Base-by-base conservation (phyloP, 2,113 vertebrate genomes). In the Pungitius pungitius region DNA sequence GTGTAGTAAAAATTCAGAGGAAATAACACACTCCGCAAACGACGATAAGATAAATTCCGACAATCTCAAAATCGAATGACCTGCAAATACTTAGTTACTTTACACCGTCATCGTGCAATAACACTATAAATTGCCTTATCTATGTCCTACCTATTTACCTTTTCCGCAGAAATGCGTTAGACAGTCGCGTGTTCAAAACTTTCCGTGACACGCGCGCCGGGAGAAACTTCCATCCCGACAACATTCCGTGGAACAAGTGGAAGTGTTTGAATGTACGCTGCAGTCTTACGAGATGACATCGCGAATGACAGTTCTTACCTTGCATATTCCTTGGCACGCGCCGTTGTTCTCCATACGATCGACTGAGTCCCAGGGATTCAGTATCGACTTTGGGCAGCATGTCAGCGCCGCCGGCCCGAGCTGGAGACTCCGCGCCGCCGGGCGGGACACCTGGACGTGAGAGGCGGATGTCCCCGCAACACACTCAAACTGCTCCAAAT, bases 331-430 rank as follows among this genome's bases (percentile, higher is more conserved):
- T 95, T 90, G 96, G 95, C 97, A 97, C 96, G 92, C 95, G 97
- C 81, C 96, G 94, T 86, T 96, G 97, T 92, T 96, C 97, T 88
- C 96, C 97, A 96, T 97, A 96, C 95, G 97, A 95, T 87, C 96
- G 95, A 91, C 94, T 90, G 91, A 97, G 94, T 95, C 96, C 96
- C 85, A 96, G 89, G 80, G 96, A 95, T 93, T 98, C 97, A 86
- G 96, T 95, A 92, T 99, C 96, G 95, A 95, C 95, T 96, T 98
- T 98, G 87, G 98, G 97, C 91, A 99, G 96, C 98, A 99, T 99
- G 96, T 93, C 98, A 93, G 94, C 96, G 92, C 94, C 79, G 92
- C 95, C 90, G 87, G 93, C 89, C 89, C 88, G 92, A 92, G 82
- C 81, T 87, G 86, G 88, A 90, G 80, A 85, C 93, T 92, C 88